Evolutionary conservation across 2,113 vertebrate genomes (phyloP).

Genomic region (Periophthalmodon schlosseri): DNA sequence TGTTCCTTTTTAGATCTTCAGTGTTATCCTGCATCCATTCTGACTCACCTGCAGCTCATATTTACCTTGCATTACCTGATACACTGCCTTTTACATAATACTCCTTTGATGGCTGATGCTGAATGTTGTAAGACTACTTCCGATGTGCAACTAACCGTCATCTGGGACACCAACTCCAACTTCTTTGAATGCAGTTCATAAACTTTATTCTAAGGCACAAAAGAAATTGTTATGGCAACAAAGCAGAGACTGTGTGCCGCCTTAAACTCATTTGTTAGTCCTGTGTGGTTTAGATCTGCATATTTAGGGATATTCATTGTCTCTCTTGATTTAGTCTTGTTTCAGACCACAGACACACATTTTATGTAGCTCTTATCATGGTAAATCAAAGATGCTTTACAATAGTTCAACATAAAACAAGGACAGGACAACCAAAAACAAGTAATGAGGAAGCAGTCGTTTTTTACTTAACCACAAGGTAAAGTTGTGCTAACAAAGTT

Average conservation of each 20-base stretch:
- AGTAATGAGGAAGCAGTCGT: no score
- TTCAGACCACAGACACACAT: no score
- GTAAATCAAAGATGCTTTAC: no score
- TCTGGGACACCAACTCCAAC: slow-evolving; percentile 12
- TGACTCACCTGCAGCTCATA: slow-evolving; percentile 34
- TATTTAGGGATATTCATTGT: no score
- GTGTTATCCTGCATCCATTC: slow-evolving; percentile 47
- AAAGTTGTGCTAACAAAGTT: no score
- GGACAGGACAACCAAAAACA: no score
- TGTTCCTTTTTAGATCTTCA: slow-evolving; percentile 22
- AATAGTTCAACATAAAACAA: no score
- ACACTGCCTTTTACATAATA: slow-evolving; percentile 38
- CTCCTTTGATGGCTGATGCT: slow-evolving; percentile 30
- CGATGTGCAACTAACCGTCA: slow-evolving; percentile 44
- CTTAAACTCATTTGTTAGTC: no score
- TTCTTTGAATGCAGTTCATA: background rate
- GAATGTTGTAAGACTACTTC: slow-evolving; percentile 46
- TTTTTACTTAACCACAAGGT: no score
- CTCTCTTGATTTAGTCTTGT: no score
- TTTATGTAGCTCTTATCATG: no score
- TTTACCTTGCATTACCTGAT: slow-evolving; percentile 39
- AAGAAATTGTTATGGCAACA: background rate
- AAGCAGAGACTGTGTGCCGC: background rate
- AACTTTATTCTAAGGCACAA: background rate
- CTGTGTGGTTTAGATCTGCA: no score